phyloP scores from a whole-genome alignment of 37 sponge, comb jelly and placozoan genomes.

The Corticium candelabrum region DNA sequence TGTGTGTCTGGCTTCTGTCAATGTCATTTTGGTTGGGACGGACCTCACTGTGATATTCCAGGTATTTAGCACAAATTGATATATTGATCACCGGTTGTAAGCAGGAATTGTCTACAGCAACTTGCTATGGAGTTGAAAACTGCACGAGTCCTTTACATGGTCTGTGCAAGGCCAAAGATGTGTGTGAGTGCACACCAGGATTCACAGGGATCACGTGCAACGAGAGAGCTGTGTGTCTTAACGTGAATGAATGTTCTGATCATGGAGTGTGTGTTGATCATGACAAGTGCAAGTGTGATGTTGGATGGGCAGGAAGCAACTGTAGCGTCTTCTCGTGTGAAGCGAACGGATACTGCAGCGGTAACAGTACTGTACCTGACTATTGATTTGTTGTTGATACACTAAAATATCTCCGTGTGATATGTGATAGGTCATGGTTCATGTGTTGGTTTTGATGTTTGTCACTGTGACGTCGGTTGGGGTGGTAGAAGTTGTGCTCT shows the following conservation, averaged over 20 bases:
- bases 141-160: neutral
- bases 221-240: neutral
- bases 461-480: neutral
- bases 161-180: neutral
- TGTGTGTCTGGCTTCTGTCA: neutral
- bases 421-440: no score
- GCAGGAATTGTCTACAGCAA: neutral
- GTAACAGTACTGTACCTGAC: no score
- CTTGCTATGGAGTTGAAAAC: neutral
- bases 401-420: no score
- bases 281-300: neutral
- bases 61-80: neutral
- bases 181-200: neutral
- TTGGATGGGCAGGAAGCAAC: neutral
- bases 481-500: neutral
- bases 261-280: neutral
- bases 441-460: neutral
- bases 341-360: neutral
- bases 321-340: neutral
- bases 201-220: neutral
- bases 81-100: no score
- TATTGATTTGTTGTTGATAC: no score
- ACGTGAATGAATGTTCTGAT: neutral
- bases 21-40: slow-evolving; percentile 5
- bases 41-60: neutral